Evolutionary conservation across 2,888 invertebrate species (phyloP).

Genomic region (Platynereis dumerilii): DNA sequence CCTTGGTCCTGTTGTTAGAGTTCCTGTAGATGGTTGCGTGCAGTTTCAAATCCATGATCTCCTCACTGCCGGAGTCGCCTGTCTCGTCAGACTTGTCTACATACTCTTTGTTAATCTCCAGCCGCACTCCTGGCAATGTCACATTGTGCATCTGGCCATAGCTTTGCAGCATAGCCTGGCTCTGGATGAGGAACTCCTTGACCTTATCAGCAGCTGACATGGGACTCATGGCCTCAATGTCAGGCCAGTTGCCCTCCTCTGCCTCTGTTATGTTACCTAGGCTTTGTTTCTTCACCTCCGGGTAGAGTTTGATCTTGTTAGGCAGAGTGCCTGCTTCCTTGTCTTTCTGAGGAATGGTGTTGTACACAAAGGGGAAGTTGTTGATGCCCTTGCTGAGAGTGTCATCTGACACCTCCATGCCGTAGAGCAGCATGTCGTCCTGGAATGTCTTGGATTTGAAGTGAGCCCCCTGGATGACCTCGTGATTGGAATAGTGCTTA

Average conservation of each 20-base stretch:
- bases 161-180: slow-evolving; percentile 29
- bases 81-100: not conserved
- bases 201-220: slow-evolving; percentile 30
- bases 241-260: slow-evolving; percentile 27
- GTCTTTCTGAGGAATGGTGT: not conserved
- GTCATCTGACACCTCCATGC: slow-evolving; percentile 29
- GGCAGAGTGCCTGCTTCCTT: slow-evolving; percentile 2
- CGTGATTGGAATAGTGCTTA: slow-evolving; percentile 53
- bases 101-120: slow-evolving; percentile 29
- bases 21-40: slow-evolving; percentile 25
- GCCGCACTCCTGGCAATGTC: slow-evolving; percentile 18
- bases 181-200: slow-evolving; percentile 33
- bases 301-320: slow-evolving; percentile 16
- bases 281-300: not conserved
- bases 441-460: slow-evolving; percentile 18
- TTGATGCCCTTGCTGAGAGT: slow-evolving; percentile 10
- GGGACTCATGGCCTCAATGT: slow-evolving; percentile 31
- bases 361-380: not conserved
- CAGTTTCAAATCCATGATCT: slow-evolving; percentile 24
- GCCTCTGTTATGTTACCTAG: slow-evolving; percentile 11
- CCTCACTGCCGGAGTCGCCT: not conserved
- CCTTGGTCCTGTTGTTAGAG: slow-evolving; percentile 13
- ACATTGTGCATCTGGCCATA: slow-evolving; percentile 22
- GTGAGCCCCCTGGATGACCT: slow-evolving; percentile 46
- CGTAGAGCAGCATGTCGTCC: slow-evolving; percentile 23